Evolutionary conservation across 2,888 invertebrate genomes (phyloP).

Genomic region (Camponotus fellah): DNA sequence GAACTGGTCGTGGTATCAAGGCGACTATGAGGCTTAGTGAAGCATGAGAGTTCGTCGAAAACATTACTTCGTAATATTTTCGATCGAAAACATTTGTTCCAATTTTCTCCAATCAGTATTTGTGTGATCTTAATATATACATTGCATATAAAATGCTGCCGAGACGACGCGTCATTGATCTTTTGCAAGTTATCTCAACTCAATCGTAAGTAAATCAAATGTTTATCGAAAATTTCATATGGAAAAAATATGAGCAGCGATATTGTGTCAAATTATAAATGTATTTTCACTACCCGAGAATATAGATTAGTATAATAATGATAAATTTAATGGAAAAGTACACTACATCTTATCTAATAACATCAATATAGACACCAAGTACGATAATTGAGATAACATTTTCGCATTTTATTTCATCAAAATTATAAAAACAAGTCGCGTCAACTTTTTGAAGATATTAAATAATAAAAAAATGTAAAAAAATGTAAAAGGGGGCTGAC

Average conservation of each 20-base stretch:
- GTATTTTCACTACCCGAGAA: neutral
- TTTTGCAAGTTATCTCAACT: slow-evolving; percentile 89
- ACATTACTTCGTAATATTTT: slow-evolving; percentile 9
- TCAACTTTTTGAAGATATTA: neutral
- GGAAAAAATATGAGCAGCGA: neutral
- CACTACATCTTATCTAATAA: neutral
- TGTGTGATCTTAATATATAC: neutral
- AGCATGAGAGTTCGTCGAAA: slow-evolving; percentile 35
- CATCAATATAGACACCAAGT: neutral
- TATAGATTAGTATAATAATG: neutral
- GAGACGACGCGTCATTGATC: slow-evolving; percentile 89
- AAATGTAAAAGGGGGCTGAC: too few species aligned
- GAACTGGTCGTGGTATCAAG: slow-evolving; percentile 35
- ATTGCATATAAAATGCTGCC: slow-evolving; percentile 85
- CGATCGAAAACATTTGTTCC: slow-evolving; percentile 16
- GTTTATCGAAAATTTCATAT: neutral
- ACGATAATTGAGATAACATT: neutral
- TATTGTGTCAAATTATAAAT: neutral
- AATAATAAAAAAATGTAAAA: neutral
- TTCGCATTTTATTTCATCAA: neutral
- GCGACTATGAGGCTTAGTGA: slow-evolving; percentile 20
- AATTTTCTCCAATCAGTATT: neutral
- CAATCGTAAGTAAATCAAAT: slow-evolving; percentile 89
- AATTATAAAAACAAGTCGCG: neutral
- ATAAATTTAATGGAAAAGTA: slow-evolving; percentile 1